Evolutionary conservation across 2,113 vertebrate species (phyloP), one percentile per base, ranked within the genome.

Genomic region (Eptesicus fuscus): DNA sequence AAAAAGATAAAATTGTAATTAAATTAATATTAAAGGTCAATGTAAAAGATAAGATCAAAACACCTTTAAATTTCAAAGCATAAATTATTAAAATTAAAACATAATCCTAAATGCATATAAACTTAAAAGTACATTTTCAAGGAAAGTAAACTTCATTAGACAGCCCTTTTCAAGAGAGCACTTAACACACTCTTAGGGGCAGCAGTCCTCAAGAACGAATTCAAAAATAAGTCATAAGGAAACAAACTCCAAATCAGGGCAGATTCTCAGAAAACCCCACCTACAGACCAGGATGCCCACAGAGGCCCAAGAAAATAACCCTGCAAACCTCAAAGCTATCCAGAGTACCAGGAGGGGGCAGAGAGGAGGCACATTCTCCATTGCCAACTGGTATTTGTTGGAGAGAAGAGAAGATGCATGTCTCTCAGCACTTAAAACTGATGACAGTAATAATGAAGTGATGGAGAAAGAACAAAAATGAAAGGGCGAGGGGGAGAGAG

Each of bases 241-340:
- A 18, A 18, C 9, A 61, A 53, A 92, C 42, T 77, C 0, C 18
- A 63, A 83, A 70, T 13, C 12, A 53, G 40, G 79, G 47, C 9
- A 89, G 44, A 2, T 95, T 86, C 32, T 61, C 83, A 73, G 80
- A 88, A 83, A 93, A 61, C 4, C 8, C 63, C 30, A 86, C 16
- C 5, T 20, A 85, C 4, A 80, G 82, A n/a, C 4, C 14, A 67
- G 6, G 17, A 35, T 83, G 51, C 1, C 5, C 20, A 53, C 17
- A 59, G 4, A 5, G 7, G 12, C 42, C 9, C 67, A 56, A 28
- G 17, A 5, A 37, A 9, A 0, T 44, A 80, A 23, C 4, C 9
- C 7, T 5, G 6, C 0, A 71, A 76, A 76, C 13, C 30, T 65
- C 9, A 71, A 5, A 78, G 74, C 30, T 76, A 87, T 47, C 16